Evolutionary conservation across 2,113 vertebrate species (phyloP).

Genomic region (Erpornis zantholeuca): DNA sequence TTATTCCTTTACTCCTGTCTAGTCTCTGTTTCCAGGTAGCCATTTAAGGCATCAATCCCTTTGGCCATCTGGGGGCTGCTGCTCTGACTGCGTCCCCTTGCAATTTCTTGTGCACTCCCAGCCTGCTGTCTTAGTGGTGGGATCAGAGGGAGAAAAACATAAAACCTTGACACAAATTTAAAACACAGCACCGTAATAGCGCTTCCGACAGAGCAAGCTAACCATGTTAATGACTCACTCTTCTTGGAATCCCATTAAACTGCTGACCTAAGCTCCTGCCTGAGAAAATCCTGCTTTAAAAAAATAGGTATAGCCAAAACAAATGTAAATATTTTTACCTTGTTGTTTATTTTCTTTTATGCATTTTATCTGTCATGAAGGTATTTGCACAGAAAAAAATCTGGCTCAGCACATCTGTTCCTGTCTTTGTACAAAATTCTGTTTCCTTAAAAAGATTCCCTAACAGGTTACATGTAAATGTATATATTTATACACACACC

Average conservation of each 20-base stretch:
- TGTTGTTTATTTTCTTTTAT: background rate
- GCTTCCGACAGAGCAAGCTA: background rate
- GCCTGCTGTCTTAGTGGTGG: background rate
- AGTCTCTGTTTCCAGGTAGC: too few species aligned
- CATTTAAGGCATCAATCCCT: background rate
- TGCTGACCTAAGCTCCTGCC: background rate
- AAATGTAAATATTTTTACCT: background rate
- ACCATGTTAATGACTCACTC: background rate
- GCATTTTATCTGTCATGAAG: background rate
- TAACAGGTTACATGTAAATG: background rate
- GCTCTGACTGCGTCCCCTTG: background rate
- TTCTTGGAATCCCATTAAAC: background rate
- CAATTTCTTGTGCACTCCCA: background rate
- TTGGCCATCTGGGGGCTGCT: background rate
- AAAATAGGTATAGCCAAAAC: rapidly evolving
- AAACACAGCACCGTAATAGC: background rate
- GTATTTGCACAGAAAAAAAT: background rate
- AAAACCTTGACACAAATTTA: background rate
- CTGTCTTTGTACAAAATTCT: background rate
- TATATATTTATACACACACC: background rate
- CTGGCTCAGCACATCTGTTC: background rate
- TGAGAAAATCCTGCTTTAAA: background rate
- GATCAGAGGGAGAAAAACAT: background rate
- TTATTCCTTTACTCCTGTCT: too few species aligned
- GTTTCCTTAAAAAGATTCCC: background rate